phyloP scores from a whole-genome alignment of 2,797 vertebrate species.

The Bovichtus variegatus region DNA sequence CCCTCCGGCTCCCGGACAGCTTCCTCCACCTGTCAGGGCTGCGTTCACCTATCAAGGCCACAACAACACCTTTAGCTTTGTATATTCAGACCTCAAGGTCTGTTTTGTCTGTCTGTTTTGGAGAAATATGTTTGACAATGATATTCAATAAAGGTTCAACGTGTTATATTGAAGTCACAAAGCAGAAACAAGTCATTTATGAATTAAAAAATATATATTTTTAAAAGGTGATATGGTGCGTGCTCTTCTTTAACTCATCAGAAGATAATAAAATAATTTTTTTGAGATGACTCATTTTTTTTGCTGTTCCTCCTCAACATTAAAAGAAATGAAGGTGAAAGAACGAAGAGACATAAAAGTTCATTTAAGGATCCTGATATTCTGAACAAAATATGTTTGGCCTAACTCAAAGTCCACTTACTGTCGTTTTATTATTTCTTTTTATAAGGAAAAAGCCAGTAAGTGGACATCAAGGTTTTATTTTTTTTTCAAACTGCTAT shows the following conservation, averaged over 20 bases:
- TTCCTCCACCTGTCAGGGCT: constrained; percentile 24
- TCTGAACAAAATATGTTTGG: not conserved
- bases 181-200: not conserved
- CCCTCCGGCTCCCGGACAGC: constrained; percentile 16
- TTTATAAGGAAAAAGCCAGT: no score
- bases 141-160: not conserved
- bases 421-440: not conserved
- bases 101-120: not conserved
- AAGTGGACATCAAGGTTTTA: no score
- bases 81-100: not conserved
- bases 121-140: not conserved
- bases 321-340: not conserved
- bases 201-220: no score
- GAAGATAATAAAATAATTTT: not conserved
- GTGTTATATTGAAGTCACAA: not conserved
- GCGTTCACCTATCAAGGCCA: constrained; percentile 12
- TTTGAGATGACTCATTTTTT: not conserved
- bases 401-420: not conserved
- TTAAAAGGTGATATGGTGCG: not conserved
- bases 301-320: not conserved
- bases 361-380: not conserved
- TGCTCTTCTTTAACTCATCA: not conserved
- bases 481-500: no score
- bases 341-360: not conserved
- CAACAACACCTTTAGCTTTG: constrained; percentile 5